phyloP scores from a whole-genome alignment of 2,888 invertebrate genomes.

The Shargacucullia verbasci region DNA sequence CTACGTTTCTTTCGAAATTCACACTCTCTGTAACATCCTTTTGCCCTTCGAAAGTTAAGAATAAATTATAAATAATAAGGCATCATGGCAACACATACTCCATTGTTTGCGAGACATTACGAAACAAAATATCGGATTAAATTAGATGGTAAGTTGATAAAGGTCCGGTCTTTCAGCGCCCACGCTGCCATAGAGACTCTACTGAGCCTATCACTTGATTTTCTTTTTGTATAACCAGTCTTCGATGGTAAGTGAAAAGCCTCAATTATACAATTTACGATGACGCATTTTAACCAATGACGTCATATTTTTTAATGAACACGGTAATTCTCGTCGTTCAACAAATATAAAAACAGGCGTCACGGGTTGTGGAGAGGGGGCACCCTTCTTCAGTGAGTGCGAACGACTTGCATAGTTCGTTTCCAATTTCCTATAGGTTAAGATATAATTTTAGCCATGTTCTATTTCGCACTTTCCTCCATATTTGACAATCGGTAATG shows the following conservation, averaged over 20 bases:
- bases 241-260: constrained; percentile 59
- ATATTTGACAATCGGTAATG: constrained; percentile 74
- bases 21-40: constrained; percentile 56
- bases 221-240: constrained; percentile 57
- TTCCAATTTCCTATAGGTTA: constrained; percentile 20
- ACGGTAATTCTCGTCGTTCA: constrained; percentile 35
- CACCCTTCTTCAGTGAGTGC: constrained; percentile 34
- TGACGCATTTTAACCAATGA: constrained; percentile 51
- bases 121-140: constrained; percentile 67
- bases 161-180: constrained; percentile 61
- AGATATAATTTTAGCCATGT: constrained; percentile 36
- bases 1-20: constrained; percentile 60
- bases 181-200: constrained; percentile 64
- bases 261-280: constrained; percentile 54
- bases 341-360: constrained; percentile 43
- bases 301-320: constrained; percentile 48
- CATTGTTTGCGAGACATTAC: constrained; percentile 65
- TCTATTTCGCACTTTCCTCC: constrained; percentile 58
- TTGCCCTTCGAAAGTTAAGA: constrained; percentile 57
- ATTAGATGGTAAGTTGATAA: constrained; percentile 67
- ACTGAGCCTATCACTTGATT: constrained; percentile 57
- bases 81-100: constrained; percentile 51
- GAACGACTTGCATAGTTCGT: constrained; percentile 35
- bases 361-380: constrained; percentile 33
- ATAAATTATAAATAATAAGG: constrained; percentile 64